These are phyloP conservation scores for Stenolophus ochropezus DNA, from an alignment of 2,888 invertebrate genomes.

Conservation along the genomic window DNA sequence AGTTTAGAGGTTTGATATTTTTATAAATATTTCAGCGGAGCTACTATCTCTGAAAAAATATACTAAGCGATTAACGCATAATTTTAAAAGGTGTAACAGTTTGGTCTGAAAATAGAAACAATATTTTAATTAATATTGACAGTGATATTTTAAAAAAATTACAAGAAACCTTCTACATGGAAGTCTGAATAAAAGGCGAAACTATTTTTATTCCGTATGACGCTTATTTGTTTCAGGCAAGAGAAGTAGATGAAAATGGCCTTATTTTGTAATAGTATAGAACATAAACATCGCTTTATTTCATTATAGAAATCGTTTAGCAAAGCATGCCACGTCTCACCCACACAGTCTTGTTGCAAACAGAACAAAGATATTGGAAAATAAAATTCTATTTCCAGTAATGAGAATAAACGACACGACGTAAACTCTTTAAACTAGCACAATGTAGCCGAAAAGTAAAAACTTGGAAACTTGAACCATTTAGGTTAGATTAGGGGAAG, in stretches of 20 bases:
- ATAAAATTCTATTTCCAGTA: slow-evolving; percentile 32
- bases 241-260: slow-evolving; percentile 9
- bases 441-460: slow-evolving; percentile 1
- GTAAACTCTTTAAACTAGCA: slow-evolving; percentile 14
- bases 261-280: not conserved
- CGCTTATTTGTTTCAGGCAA: not conserved
- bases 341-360: not conserved
- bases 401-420: slow-evolving; percentile 15
- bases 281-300: slow-evolving; percentile 22
- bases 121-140: no score
- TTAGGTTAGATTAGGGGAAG: not conserved
- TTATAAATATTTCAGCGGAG: no score
- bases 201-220: not conserved
- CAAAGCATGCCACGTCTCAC: not conserved
- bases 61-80: no score
- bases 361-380: slow-evolving; percentile 28
- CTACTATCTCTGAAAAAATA: no score
- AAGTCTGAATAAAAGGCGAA: no score
- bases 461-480: not conserved
- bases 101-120: no score
- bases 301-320: slow-evolving; percentile 31
- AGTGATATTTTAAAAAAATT: no score
- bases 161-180: no score
- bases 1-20: no score
- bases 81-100: no score